A percentile compares a stretch with the other conserved stretches of the same genome.
Conservation (phyloP, 2,888 invertebrate species). For the Enoplolaimus lenunculus region DNA sequence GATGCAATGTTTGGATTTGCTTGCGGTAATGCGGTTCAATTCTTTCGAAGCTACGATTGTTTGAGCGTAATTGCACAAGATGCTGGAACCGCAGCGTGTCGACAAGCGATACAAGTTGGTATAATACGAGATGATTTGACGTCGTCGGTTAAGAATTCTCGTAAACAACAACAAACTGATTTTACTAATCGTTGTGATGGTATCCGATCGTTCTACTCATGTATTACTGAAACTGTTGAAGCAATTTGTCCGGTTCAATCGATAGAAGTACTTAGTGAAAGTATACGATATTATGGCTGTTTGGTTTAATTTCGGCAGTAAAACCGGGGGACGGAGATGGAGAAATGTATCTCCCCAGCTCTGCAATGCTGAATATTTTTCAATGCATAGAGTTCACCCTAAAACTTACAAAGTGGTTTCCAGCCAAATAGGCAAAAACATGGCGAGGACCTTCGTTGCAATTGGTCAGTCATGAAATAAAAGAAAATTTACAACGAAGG, state of each 20-base stretch:
- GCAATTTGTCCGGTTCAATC: conserved; percentile 5
- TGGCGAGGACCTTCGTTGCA: no score
- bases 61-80: conserved; percentile 9
- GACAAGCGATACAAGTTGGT: neutral
- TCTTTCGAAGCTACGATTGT: neutral
- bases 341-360: no score
- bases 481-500: no score
- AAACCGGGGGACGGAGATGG: no score
- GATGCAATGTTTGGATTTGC: conserved; percentile 16
- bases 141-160: no score
- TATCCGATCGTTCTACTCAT: neutral
- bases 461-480: no score
- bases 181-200: neutral
- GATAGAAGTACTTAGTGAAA: neutral
- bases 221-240: conserved; percentile 1
- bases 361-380: no score
- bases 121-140: no score
- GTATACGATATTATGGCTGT: conserved; percentile 3
- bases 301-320: neutral
- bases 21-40: neutral
- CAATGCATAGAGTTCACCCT: no score
- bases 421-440: no score
- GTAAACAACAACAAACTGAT: neutral
- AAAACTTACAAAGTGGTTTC: no score
- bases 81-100: neutral